These are phyloP conservation scores for Amazona finschi DNA, from an alignment of 2,797 vertebrate genomes.

Conservation along the genomic window DNA sequence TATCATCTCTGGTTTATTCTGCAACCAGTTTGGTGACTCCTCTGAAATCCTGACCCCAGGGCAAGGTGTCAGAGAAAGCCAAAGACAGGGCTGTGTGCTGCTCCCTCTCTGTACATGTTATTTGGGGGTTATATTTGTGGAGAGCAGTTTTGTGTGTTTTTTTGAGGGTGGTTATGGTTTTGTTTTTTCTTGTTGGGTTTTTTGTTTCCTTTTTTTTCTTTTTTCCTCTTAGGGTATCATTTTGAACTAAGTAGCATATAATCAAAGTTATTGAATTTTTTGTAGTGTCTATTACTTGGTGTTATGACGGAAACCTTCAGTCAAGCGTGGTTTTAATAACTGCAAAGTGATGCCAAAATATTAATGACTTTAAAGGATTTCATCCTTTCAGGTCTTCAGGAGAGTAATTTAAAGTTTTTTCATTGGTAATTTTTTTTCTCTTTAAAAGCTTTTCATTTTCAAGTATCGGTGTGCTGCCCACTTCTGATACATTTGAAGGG, in stretches of 20 bases:
- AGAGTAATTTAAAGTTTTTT: background rate
- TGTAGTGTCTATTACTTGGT: background rate
- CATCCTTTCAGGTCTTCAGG: background rate
- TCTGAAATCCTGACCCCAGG: background rate
- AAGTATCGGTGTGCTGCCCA: background rate
- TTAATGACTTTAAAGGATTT: slow-evolving; percentile 33
- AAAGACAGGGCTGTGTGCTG: background rate
- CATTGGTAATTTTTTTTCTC: background rate
- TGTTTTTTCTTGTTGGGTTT: background rate
- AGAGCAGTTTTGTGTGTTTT: accelerated
- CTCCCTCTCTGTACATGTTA: background rate
- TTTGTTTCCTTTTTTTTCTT: background rate
- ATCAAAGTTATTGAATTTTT: background rate
- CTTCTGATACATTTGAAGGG: background rate
- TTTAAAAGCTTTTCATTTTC: background rate
- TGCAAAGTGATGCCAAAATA: slow-evolving; percentile 7
- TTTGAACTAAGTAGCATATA: background rate
- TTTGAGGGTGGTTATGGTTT: background rate
- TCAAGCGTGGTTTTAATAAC: background rate
- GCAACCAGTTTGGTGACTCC: background rate
- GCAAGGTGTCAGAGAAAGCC: background rate
- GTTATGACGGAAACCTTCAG: slow-evolving; percentile 8
- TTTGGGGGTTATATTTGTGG: accelerated
- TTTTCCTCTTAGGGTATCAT: background rate
- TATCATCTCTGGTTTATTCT: background rate